Evolutionary conservation across 2,888 invertebrate genomes (phyloP).

Genomic region (Leptopilina myrica): DNA sequence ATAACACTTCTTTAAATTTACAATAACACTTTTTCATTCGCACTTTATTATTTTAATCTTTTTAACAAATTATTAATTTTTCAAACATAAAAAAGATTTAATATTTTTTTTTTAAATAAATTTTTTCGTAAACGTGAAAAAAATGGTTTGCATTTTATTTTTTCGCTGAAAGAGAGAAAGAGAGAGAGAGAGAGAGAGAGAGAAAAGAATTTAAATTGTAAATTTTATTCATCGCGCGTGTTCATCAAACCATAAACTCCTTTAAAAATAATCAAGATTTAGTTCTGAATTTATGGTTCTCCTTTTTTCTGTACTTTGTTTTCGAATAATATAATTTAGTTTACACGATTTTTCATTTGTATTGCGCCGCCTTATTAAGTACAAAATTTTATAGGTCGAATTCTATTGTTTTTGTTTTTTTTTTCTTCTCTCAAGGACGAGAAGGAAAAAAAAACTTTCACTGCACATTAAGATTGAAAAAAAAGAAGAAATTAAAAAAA

Average conservation of each 20-base stretch:
- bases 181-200: too few relatives aligned
- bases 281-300: background rate
- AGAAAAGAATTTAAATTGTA: background rate
- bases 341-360: conserved; percentile 15
- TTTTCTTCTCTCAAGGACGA: conserved; percentile 19
- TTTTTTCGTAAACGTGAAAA: background rate
- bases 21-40: too few relatives aligned
- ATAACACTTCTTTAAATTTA: too few relatives aligned
- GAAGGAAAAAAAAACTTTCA: background rate
- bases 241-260: background rate
- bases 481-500: too few relatives aligned
- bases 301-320: background rate
- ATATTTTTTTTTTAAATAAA: too few relatives aligned
- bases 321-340: background rate
- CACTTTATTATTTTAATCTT: too few relatives aligned
- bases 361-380: background rate
- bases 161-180: too few relatives aligned
- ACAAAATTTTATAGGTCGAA: conserved; percentile 18
- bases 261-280: conserved; percentile 7
- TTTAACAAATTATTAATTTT: too few relatives aligned
- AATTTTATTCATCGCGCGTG: conserved; percentile 11
- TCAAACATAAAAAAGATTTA: too few relatives aligned
- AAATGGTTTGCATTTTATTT: background rate
- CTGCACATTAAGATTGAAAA: too few relatives aligned
- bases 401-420: conserved; percentile 28